phyloP scores from a whole-genome alignment of 2,888 invertebrate species.

The Dorcus hopei region DNA sequence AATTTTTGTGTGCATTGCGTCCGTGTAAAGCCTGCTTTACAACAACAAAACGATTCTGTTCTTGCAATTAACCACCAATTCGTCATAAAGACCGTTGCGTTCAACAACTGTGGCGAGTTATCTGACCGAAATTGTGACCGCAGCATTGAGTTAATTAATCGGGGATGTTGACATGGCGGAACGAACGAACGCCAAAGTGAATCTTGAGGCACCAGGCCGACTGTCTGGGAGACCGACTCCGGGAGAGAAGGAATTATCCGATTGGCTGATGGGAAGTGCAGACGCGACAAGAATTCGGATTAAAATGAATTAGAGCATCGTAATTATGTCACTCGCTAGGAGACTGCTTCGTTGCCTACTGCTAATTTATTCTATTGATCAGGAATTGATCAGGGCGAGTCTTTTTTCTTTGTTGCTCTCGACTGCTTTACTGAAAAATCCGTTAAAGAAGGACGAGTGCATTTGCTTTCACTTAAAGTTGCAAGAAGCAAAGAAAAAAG shows the following conservation, averaged over 20 bases:
- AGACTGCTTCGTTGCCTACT: not conserved
- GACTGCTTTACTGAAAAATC: too few species aligned
- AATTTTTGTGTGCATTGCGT: too few species aligned
- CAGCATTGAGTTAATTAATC: conserved; percentile 18
- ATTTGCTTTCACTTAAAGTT: too few species aligned
- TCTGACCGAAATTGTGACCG: not conserved
- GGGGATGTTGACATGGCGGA: conserved; percentile 12
- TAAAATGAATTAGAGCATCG: conserved; percentile 28
- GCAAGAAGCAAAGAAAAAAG: too few species aligned
- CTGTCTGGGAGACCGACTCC: not conserved
- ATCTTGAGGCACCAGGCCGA: not conserved
- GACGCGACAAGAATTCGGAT: conserved; percentile 28
- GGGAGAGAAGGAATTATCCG: conserved; percentile 17
- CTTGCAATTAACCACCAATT: not conserved
- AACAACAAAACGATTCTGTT: too few species aligned
- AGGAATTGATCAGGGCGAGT: too few species aligned
- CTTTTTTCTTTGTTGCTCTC: too few species aligned
- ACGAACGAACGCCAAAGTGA: conserved; percentile 10
- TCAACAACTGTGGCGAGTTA: not conserved
- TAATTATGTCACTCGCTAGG: conserved; percentile 17
- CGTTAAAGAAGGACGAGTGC: too few species aligned
- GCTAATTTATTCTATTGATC: conserved; percentile 5
- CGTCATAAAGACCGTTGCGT: not conserved
- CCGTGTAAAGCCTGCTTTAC: too few species aligned
- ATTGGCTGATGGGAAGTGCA: conserved; percentile 27